phyloP scores from a whole-genome alignment of 1,140 invertebrate species.

The Campoletis sonorensis region DNA sequence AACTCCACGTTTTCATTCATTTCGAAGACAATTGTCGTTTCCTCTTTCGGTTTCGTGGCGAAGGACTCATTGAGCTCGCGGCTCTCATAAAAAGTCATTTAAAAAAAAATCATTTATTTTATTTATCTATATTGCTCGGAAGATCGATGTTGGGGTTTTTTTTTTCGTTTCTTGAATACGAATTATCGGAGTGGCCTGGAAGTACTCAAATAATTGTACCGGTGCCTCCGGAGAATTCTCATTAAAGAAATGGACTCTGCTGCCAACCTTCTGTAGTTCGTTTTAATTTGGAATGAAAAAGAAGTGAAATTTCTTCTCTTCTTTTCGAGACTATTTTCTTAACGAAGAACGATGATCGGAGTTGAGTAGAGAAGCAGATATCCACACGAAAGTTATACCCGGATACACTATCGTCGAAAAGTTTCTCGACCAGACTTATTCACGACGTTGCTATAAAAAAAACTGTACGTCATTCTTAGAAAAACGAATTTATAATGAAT shows the following conservation, averaged over 20 bases:
- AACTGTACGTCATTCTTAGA: too few species aligned
- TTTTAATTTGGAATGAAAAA: neutral
- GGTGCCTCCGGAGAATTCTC: neutral
- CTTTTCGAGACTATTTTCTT: neutral
- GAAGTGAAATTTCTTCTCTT: neutral
- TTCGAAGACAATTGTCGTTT: too few species aligned
- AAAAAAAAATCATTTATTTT: neutral
- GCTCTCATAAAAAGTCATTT: neutral
- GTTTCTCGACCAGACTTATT: neutral
- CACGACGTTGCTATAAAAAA: too few species aligned
- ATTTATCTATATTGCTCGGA: neutral
- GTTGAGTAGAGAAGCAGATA: neutral
- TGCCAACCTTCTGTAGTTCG: neutral
- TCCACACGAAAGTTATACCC: too few species aligned
- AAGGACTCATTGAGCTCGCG: neutral
- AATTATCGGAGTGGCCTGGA: neutral
- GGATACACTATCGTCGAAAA: neutral
- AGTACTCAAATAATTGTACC: neutral
- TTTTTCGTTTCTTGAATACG: neutral
- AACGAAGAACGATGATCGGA: conserved; percentile 7
- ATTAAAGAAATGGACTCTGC: neutral
- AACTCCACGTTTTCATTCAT: neutral
- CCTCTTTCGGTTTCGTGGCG: too few species aligned
- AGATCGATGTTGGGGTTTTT: neutral
- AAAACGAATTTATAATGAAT: too few species aligned